Evolutionary conservation across 2,113 vertebrate genomes (phyloP), one percentile per base, ranked within the genome.

Genomic region (Astatoreochromis straeleni): DNA sequence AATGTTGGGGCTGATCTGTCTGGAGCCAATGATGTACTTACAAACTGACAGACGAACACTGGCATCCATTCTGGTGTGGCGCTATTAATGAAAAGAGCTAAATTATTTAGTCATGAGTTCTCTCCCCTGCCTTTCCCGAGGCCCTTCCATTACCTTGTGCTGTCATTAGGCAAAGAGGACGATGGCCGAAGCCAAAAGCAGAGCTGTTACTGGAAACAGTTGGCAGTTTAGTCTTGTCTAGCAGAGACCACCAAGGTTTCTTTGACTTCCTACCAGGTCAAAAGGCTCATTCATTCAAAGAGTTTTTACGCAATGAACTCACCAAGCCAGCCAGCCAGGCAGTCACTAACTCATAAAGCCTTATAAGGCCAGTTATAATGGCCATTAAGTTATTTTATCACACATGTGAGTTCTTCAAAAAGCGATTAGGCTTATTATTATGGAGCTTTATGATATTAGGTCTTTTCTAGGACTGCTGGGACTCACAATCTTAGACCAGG

Each of bases 161-260:
- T 81, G 87, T 94, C 91, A 87, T 90, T 93, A 86, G 79, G 90
- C 89, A 82, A n/a, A 2, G 60, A 85, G 85, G 88, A 93, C 89
- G 60, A 63, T 19, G 80, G 81, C 87, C 12, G 13, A 84, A 40
- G 87, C 90, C 92, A 93, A 88, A 86, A 91, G 89, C 83, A 85
- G 85, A 88, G 65, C 87, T 85, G 82, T 95, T 94, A 73, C 94
- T 94, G 94, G 92, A 94, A 94, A 86, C 75, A 51, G 65, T 89
- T 91, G 92, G 89, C 92, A 90, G 90, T 90, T 92, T 85, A 81
- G 85, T 54, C 87, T 65, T 24, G 85, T 94, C 92, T 91, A 86
- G 89, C 90, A 45, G 5, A 81, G 94, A 94, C 94, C 94, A 94
- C 92, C 93, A 49, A 86, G 70, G 92, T 81, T 92, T 88, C 84